Evolutionary conservation across 35 echinoderm and acorn worm species (phyloP).

Genomic region (Ophioderma brevispina): DNA sequence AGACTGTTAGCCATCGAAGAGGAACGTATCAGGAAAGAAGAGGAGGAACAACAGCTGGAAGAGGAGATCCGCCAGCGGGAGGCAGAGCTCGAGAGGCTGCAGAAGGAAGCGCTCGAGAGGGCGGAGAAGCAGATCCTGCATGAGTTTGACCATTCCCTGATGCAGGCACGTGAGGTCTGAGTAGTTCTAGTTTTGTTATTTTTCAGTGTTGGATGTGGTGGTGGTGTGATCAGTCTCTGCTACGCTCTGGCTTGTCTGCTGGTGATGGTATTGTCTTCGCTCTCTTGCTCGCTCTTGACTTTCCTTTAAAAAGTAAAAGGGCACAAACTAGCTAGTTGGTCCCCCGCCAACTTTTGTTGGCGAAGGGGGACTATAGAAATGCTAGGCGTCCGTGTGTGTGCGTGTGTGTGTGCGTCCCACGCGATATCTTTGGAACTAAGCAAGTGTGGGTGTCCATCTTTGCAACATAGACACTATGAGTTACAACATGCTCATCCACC

Average conservation of each 20-base stretch:
- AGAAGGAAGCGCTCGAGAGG: slow-evolving; percentile 47
- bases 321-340: too few species aligned
- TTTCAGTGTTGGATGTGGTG: not conserved
- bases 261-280: not conserved
- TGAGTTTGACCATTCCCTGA: slow-evolving; percentile 83
- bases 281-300: not conserved
- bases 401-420: too few species aligned
- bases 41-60: slow-evolving; percentile 52
- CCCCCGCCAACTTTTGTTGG: too few species aligned
- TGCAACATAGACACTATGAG: too few species aligned
- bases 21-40: slow-evolving; percentile 53
- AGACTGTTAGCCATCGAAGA: slow-evolving; percentile 54
- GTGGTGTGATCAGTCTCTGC: not conserved
- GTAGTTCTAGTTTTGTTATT: not conserved
- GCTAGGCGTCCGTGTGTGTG: too few species aligned
- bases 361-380: too few species aligned
- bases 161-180: slow-evolving; percentile 54
- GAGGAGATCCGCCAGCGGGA: slow-evolving; percentile 65
- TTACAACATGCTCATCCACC: too few species aligned
- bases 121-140: slow-evolving; percentile 85
- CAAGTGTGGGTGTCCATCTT: too few species aligned
- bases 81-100: slow-evolving; percentile 54
- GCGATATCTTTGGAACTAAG: too few species aligned
- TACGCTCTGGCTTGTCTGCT: not conserved
- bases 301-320: not conserved